phyloP scores from a whole-genome alignment of 2,113 vertebrate genomes.

The Ammospiza caudacuta region DNA sequence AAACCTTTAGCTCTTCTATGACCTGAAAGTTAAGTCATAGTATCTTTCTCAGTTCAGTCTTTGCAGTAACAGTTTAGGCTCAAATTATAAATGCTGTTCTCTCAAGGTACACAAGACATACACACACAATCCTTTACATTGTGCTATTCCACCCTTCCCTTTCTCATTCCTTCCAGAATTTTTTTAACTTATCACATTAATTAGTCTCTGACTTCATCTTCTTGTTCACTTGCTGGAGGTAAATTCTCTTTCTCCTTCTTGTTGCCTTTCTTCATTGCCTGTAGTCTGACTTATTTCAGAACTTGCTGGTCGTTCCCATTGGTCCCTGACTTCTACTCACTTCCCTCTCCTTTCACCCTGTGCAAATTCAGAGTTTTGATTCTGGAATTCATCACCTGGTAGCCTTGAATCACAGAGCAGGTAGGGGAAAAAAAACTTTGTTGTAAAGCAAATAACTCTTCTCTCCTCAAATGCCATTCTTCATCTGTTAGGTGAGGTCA shows the following conservation, averaged over 20 bases:
- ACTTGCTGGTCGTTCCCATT: background rate
- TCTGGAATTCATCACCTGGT: background rate
- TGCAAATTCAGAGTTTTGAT: background rate
- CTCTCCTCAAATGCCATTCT: background rate
- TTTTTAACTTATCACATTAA: background rate
- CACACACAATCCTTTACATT: rapidly evolving
- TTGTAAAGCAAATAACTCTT: background rate
- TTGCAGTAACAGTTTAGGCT: background rate
- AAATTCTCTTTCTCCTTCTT: background rate
- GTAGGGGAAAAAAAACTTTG: background rate
- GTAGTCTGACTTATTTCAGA: background rate
- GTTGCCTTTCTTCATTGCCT: background rate
- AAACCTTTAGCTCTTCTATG: background rate
- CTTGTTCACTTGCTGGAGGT: background rate
- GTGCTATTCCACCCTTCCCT: background rate
- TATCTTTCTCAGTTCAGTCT: background rate
- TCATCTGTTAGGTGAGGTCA: background rate
- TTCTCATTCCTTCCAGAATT: background rate
- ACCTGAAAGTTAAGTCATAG: background rate
- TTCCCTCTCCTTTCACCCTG: background rate
- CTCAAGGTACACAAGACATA: background rate
- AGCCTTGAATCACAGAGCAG: background rate
- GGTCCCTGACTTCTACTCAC: background rate
- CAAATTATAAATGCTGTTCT: background rate
- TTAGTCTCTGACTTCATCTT: background rate